Evolutionary conservation across 2,113 vertebrate genomes (phyloP).

Genomic region (Scatophagus argus): DNA sequence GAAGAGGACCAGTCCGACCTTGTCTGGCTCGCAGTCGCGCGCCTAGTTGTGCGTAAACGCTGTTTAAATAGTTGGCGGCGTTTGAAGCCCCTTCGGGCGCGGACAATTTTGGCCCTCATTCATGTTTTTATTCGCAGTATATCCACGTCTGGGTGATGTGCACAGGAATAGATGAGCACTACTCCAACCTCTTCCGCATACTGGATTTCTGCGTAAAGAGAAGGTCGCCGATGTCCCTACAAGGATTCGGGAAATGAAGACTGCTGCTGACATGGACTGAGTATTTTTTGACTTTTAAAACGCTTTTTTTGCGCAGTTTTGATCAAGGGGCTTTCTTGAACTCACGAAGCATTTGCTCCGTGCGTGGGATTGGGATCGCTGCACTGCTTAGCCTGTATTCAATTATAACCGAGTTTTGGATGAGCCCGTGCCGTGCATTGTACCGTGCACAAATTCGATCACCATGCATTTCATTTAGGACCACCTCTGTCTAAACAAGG

Average conservation of each 20-base stretch:
- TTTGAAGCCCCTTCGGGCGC: conserved; percentile 35
- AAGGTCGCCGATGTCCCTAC: conserved; percentile 61
- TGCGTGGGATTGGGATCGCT: conserved; percentile 38
- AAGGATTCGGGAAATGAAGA: conserved; percentile 68
- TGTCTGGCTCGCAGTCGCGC: conserved; percentile 66
- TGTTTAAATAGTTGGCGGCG: conserved; percentile 59
- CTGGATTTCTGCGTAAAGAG: conserved; percentile 74
- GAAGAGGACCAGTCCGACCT: conserved; percentile 72
- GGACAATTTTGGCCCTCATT: conserved; percentile 63
- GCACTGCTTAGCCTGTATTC: conserved; percentile 18
- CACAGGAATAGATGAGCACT: conserved; percentile 57
- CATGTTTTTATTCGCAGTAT: conserved; percentile 42
- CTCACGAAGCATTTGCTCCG: conserved; percentile 18
- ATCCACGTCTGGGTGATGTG: conserved; percentile 54
- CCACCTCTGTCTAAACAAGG: conserved; percentile 30
- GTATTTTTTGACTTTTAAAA: conserved; percentile 40
- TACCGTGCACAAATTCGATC: conserved; percentile 29
- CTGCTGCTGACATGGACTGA: conserved; percentile 48
- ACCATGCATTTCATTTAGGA: conserved; percentile 68
- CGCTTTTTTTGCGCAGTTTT: conserved; percentile 35
- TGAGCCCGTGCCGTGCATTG: conserved; percentile 28
- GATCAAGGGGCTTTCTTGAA: conserved; percentile 9
- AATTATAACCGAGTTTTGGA: conserved; percentile 39
- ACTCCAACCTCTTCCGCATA: conserved; percentile 82
- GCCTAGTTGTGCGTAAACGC: conserved; percentile 59